A percentile compares a stretch with the other conserved stretches of the same genome.
Evolutionary conservation across 2,113 vertebrate species (phyloP).

Genomic region (Pseudorectes ferrugineus): DNA sequence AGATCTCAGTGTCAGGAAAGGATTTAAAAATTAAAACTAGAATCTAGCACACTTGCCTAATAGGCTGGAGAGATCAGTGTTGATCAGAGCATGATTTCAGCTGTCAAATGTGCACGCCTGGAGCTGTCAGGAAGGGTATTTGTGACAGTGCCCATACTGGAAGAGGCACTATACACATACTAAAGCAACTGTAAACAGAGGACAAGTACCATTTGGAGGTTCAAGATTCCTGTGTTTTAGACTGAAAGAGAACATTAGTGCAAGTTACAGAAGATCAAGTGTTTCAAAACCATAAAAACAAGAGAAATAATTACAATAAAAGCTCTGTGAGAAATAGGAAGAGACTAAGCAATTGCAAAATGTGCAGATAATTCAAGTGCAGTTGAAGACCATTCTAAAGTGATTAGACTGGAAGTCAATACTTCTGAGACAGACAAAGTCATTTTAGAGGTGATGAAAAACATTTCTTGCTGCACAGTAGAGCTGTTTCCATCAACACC

Average conservation of each 20-base stretch:
- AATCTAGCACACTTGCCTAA: background rate
- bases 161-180: background rate
- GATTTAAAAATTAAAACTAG: background rate
- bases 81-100: background rate
- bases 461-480: background rate
- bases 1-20: background rate
- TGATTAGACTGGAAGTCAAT: background rate
- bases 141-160: background rate
- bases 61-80: background rate
- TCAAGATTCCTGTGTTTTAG: background rate
- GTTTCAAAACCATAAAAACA: background rate
- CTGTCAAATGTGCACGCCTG: background rate
- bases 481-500: background rate
- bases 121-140: background rate
- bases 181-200: background rate
- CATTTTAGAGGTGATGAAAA: background rate
- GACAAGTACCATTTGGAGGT: background rate
- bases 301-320: background rate
- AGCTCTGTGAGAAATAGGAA: background rate
- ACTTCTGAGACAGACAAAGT: background rate
- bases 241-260: background rate
- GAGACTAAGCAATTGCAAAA: background rate
- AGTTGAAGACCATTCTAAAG: background rate
- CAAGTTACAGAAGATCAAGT: background rate
- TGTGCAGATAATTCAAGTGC: background rate